Base-by-base conservation (phyloP, 2,888 invertebrate species). In the Hyppa rectilinea region DNA sequence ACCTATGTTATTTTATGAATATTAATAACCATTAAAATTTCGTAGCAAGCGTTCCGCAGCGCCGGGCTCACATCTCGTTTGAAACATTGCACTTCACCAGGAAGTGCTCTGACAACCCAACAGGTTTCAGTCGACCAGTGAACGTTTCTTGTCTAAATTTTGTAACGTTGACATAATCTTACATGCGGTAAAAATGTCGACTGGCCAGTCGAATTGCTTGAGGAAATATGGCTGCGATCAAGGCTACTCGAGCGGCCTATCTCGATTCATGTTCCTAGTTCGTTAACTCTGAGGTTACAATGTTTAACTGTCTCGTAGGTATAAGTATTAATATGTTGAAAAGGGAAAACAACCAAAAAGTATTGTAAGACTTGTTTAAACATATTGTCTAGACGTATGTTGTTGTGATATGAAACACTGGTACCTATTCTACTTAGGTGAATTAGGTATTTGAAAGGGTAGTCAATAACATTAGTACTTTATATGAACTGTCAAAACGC, bases 161-260 rank as follows among this genome's bases (percentile, higher is more conserved):
- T 81, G 84, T 85, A 82, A 85, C 77, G 85, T 87, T 88, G 84
- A 88, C 85, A 88, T 88, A 88, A 89, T 86, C 83, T 68, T 69
- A 81, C 68, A 85, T 58, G 75, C 72, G 45, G 62, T 68, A 76
- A 75, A 84, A 85, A 85, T 81, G 71, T 81, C 38, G 81, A 65
- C 43, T 65, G 70, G 49, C 77, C 63, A 71, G 81, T 85, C 58
- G 45, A 67, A 71, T 73, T 76, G 62, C 55, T 75, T 62, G 55
- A 81, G 62, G 66, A 74, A 84, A 79, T 64, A 43, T 43, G 60
- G 49, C 40, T 55, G 58, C n/a, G 49, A 78, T 60, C 73, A 83
- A 83, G 64, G 73, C 75, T 82, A 64, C 43, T 67, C 50, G 55
- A 71, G 49, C 38, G 52, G 31, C 40, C 61, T 63, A 56, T 72